Conservation (phyloP, 2,888 invertebrate genomes). For the Apamea monoglypha region DNA sequence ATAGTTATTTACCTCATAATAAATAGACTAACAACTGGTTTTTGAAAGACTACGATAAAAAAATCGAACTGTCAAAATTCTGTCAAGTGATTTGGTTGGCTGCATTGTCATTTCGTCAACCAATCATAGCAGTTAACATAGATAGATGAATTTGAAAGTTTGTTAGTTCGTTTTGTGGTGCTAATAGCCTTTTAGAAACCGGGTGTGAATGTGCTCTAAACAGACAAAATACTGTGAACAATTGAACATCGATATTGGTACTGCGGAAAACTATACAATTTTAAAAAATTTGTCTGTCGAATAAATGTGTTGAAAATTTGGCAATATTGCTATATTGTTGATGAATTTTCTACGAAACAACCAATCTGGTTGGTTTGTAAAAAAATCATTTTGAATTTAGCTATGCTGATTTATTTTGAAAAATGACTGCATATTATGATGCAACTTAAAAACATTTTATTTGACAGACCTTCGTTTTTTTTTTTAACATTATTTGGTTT, state of each 20-base stretch:
- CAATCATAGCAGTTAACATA: not conserved
- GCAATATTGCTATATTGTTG: too few relatives aligned
- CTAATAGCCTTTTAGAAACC: slow-evolving; percentile 1
- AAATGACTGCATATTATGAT: not conserved
- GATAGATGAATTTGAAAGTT: not conserved
- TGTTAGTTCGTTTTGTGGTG: not conserved
- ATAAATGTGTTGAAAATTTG: slow-evolving; percentile 12
- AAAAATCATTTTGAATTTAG: not conserved
- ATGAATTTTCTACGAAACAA: too few relatives aligned
- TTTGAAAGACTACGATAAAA: slow-evolving; percentile 15
- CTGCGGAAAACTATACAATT: slow-evolving; percentile 20
- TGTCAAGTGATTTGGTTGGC: not conserved
- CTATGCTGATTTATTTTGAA: not conserved
- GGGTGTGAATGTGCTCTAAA: slow-evolving; percentile 21
- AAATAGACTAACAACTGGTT: slow-evolving; percentile 30
- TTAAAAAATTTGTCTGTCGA: slow-evolving; percentile 29
- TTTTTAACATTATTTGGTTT: slow-evolving; percentile 57
- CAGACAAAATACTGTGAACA: slow-evolving; percentile 67
- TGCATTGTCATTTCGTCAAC: not conserved
- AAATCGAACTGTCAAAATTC: slow-evolving; percentile 3
- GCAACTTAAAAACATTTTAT: slow-evolving; percentile 21
- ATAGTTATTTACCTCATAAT: slow-evolving; percentile 38
- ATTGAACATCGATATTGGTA: slow-evolving; percentile 63
- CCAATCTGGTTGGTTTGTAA: not conserved
- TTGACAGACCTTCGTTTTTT: slow-evolving; percentile 36